These are phyloP conservation scores for Protobothrops mucrosquamatus DNA, from an alignment of 2,113 vertebrate species.

Conservation along the genomic window DNA sequence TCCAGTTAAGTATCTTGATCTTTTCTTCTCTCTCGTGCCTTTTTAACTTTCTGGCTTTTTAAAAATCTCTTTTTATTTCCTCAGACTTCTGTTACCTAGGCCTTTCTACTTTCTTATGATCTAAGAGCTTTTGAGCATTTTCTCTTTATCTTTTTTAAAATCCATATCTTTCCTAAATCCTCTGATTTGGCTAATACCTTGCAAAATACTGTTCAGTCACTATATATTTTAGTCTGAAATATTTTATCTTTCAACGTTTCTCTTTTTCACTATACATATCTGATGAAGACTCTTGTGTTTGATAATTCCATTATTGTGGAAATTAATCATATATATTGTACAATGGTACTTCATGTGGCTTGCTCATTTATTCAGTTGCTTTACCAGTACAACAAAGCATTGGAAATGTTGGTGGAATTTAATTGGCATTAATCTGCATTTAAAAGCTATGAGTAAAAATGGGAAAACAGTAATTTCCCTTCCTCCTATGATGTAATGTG, in stretches of 20 bases:
- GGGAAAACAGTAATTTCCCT: not conserved
- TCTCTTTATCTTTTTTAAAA: not conserved
- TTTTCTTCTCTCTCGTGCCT: not conserved
- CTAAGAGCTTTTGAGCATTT: not conserved
- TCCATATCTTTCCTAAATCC: not conserved
- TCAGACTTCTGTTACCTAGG: not conserved
- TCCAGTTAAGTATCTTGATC: not conserved
- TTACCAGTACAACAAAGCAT: not conserved
- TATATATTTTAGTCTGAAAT: not conserved
- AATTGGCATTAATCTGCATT: not conserved
- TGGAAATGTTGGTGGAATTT: not conserved
- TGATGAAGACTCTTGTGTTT: not conserved
- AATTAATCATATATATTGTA: not conserved
- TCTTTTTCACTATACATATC: not conserved
- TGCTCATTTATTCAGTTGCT: not conserved
- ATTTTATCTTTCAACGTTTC: not conserved
- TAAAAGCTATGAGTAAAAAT: not conserved
- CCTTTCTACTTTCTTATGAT: not conserved
- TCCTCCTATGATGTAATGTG: not conserved
- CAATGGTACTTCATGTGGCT: not conserved
- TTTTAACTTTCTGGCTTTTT: not conserved
- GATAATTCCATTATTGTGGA: not conserved
- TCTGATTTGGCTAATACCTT: not conserved
- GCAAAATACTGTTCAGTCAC: not conserved
- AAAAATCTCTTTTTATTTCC: not conserved